Base-by-base conservation (phyloP, 2,113 vertebrate genomes). In the Astatoreochromis straeleni region DNA sequence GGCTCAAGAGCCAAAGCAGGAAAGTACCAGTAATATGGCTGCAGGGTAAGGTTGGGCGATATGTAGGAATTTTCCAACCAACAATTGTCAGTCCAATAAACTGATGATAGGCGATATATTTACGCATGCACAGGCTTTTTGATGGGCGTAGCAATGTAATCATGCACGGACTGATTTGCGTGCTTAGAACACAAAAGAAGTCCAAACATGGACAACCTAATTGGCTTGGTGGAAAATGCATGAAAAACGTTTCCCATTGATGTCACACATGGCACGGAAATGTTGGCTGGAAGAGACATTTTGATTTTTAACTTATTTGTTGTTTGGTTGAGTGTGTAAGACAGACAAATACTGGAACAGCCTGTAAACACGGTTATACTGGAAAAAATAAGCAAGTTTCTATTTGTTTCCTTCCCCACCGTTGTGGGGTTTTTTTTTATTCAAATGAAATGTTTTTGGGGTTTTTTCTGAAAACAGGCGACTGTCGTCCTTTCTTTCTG, bases 341-440 rank as follows among this genome's bases (percentile, higher is more conserved):
- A 63, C 16, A 7, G 17, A 63, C 17, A 63, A 7, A 35, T 35
- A 65, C 60, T 12, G 58, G 58, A 63, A 35, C 2, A 35, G 58
- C 58, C 58, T 63, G 31, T 7, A 63, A 35, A 63, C 17, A 63
- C 17, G 0, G 31, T 63, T 63, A 63, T n/a, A 0, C 17, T 3
- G 17, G 31, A n/a, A 35, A n/a, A n/a, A 63, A 63, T 11, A 63
- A 63, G 58, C 9, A 10, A 11, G 9, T 63, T 63, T 33, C 16
- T 63, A 33, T 11, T 63, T 7, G 58, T 63, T 63, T 35, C 58
- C 58, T 63, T 63, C 29, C 29, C 58, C 29, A 63, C 0, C 9
- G 1, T 19, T 33, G 58, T 63, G 13, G 0, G 21, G 21, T 5
- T 17, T 29, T 24, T 29, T 6, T 2, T 7, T 0, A 54, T 54